These are phyloP conservation scores for Albula goreensis DNA, from an alignment of 2,113 vertebrate genomes.

Conservation along the genomic window DNA sequence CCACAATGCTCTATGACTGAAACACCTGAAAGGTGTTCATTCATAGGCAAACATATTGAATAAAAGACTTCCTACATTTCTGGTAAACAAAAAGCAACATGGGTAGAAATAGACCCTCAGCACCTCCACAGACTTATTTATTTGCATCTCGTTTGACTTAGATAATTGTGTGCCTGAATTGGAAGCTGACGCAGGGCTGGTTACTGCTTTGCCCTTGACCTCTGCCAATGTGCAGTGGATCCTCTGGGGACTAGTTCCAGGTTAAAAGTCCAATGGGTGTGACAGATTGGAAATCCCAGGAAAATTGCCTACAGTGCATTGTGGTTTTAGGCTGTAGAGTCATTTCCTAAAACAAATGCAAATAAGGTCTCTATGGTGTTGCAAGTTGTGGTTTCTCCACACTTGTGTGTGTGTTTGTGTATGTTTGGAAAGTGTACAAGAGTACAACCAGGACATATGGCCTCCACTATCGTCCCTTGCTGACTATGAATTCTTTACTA, in stretches of 20 bases:
- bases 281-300: slow-evolving; percentile 36
- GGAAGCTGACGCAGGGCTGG: background rate
- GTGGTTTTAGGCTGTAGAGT: slow-evolving; percentile 30
- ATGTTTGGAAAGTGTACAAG: background rate
- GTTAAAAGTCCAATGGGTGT: slow-evolving; percentile 48
- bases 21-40: background rate
- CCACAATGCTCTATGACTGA: background rate
- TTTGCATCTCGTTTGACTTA: background rate
- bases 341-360: slow-evolving; percentile 43
- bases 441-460: background rate
- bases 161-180: background rate
- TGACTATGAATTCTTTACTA: background rate
- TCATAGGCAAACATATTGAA: background rate
- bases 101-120: background rate
- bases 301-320: slow-evolving; percentile 7
- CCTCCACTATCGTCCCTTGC: background rate
- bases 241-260: slow-evolving; percentile 33
- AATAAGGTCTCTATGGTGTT: slow-evolving; percentile 40
- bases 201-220: background rate
- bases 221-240: background rate
- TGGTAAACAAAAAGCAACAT: background rate
- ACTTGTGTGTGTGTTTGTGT: slow-evolving; percentile 8
- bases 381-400: background rate
- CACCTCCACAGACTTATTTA: background rate
- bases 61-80: background rate